Base-by-base conservation (phyloP, 2,113 vertebrate species). In the Formicarius rufipectus region DNA sequence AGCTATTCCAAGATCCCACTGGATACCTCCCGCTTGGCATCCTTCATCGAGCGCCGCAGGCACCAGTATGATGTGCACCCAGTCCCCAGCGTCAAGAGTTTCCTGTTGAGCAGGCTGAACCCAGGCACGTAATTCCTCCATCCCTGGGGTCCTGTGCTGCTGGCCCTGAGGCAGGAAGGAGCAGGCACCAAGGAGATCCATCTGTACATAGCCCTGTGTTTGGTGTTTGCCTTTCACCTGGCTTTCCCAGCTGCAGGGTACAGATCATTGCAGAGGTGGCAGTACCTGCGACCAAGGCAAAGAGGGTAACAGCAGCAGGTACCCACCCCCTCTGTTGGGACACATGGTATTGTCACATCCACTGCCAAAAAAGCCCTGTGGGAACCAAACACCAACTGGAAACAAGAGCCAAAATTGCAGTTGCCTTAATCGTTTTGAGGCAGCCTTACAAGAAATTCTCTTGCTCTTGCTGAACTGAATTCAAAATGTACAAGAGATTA, bases 11-110 rank as follows among this genome's bases (percentile, higher is more conserved):
- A 98, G 96, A 98, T 98, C 12, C 99, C 99, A 0, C 97, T 99
- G 98, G 99, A 99, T 95, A 99, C 99, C 6, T 98, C 98, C 10
- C 98, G 99, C 62, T 84, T 99, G 96, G 98, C 99, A 2, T 98
- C 98, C 33, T 99, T 99, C 94, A 99, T 99, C 1, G 99, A 99
- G 77, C 98, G 99, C 50, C 98, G 99, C 89, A 98, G 97, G 81
- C 99, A 99, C 93, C 99, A 99, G 91, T 99, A 99, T 0, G 99
- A 99, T 0, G 98, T 99, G 60, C 98, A 98, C 25, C 99, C 99
- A 0, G 42, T 99, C 44, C 99, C 99, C 53, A 98, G 98, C 0
- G 97, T 99, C 95, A 99, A 99, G 95, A 98, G 98, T 81, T 98
- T 99, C 97, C 98, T 99, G 39, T 66, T 98, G 96, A 98, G 94